A percentile compares a stretch with the other conserved stretches of the same genome.
phyloP scores from a whole-genome alignment of 2,113 vertebrate genomes.

The Haemorhous mexicanus region DNA sequence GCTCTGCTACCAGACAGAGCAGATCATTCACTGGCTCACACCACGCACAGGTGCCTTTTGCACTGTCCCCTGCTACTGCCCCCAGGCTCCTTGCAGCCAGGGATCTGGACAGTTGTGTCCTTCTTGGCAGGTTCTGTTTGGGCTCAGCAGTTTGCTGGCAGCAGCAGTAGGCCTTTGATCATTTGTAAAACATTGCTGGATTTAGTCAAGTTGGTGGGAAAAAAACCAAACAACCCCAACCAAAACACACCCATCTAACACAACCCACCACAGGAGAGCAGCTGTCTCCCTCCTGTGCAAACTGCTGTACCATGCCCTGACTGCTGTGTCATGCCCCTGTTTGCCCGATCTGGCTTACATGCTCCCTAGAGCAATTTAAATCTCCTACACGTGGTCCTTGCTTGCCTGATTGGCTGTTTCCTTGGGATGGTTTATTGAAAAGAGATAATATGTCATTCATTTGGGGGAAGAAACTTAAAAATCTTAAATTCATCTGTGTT shows the following conservation, averaged over 20 bases:
- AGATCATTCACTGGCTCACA: not conserved
- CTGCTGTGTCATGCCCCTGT: rapidly evolving
- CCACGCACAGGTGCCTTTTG: not conserved
- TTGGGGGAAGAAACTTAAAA: not conserved
- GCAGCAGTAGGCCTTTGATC: not conserved
- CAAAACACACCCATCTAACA: not conserved
- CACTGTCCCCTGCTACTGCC: not conserved
- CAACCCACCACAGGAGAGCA: not conserved
- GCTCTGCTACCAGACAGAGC: not conserved
- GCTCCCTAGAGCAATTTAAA: not conserved
- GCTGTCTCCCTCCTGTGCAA: not conserved
- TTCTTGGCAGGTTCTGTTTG: not conserved
- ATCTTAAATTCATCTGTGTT: not conserved
- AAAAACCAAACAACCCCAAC: not conserved
- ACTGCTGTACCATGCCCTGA: not conserved
- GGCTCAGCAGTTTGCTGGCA: not conserved
- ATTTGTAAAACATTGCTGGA: not conserved
- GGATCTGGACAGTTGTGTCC: not conserved
- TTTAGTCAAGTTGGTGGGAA: not conserved
- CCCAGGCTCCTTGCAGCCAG: not conserved
- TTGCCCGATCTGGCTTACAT: rapidly evolving
- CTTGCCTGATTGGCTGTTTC: not conserved
- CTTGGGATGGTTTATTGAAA: not conserved
- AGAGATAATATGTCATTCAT: not conserved
- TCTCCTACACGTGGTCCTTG: not conserved